These are phyloP conservation scores for Bradypodion pumilum DNA, from an alignment of 2,797 vertebrate species.

Conservation along the genomic window DNA sequence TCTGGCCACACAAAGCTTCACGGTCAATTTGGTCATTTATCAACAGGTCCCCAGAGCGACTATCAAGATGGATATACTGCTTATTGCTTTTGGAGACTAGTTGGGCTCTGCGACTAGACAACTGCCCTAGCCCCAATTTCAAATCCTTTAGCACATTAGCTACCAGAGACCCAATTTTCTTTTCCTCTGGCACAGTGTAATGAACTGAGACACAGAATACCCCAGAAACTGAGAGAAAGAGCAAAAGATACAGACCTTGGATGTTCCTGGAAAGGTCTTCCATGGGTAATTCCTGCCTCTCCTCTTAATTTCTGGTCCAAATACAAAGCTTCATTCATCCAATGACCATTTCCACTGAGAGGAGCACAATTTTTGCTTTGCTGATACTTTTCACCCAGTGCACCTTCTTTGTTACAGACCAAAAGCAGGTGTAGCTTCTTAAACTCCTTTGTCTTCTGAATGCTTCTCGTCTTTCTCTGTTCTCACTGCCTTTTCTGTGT, in stretches of 20 bases:
- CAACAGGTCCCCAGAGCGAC: slow-evolving; percentile 31
- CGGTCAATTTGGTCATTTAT: slow-evolving; percentile 53
- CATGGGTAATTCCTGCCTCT: not conserved
- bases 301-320: too few species aligned
- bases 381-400: too few species aligned
- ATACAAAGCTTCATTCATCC: too few species aligned
- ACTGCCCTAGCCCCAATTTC: not conserved
- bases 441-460: too few species aligned
- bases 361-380: too few species aligned
- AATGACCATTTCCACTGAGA: too few species aligned
- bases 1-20: slow-evolving; percentile 60
- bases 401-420: too few species aligned
- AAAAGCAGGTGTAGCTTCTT: too few species aligned
- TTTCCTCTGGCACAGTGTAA: slow-evolving; percentile 60
- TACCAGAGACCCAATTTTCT: slow-evolving; percentile 50
- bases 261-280: not conserved
- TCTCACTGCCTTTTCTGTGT: too few species aligned
- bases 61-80: slow-evolving; percentile 4
- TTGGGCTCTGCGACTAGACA: not conserved
- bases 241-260: slow-evolving; percentile 1
- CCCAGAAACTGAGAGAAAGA: not conserved
- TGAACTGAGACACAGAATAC: not conserved
- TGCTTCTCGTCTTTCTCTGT: too few species aligned
- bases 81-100: not conserved
- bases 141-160: slow-evolving; percentile 48